A percentile compares a stretch with the other conserved stretches of the same genome.
Evolutionary conservation across 2,888 invertebrate species (phyloP).

Genomic region (Calliscelio sp.): DNA sequence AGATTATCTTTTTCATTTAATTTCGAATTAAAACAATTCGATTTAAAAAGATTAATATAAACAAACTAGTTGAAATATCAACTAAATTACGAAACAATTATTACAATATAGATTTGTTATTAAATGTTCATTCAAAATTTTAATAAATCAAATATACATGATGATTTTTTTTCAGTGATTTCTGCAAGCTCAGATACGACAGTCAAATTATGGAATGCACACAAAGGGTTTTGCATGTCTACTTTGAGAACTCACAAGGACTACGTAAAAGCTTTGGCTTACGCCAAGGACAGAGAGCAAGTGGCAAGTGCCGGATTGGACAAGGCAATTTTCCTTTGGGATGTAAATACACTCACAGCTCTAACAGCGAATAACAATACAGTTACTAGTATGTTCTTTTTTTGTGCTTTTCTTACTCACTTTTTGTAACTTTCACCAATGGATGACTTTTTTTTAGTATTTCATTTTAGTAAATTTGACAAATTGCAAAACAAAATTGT

Average conservation of each 20-base stretch:
- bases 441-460: too few relatives aligned
- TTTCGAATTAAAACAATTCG: too few relatives aligned
- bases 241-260: constrained; percentile 99
- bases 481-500: too few relatives aligned
- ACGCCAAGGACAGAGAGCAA: constrained; percentile 98
- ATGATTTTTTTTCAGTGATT: constrained; percentile 89
- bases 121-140: background rate
- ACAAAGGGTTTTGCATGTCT: constrained; percentile 99
- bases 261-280: constrained; percentile 98
- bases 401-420: too few relatives aligned
- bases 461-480: too few relatives aligned
- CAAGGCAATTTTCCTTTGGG: constrained; percentile 99
- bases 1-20: too few relatives aligned
- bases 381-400: constrained; percentile 95
- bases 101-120: too few relatives aligned
- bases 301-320: constrained; percentile 99
- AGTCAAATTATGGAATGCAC: constrained; percentile 99
- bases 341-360: constrained; percentile 98
- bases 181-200: constrained; percentile 99
- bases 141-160: background rate
- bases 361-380: constrained; percentile 99
- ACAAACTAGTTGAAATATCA: too few relatives aligned
- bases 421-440: too few relatives aligned
- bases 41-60: too few relatives aligned
- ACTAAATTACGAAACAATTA: too few relatives aligned